Evolutionary conservation across 2,113 vertebrate genomes (phyloP).

Genomic region (Pycnonotus jocosus): DNA sequence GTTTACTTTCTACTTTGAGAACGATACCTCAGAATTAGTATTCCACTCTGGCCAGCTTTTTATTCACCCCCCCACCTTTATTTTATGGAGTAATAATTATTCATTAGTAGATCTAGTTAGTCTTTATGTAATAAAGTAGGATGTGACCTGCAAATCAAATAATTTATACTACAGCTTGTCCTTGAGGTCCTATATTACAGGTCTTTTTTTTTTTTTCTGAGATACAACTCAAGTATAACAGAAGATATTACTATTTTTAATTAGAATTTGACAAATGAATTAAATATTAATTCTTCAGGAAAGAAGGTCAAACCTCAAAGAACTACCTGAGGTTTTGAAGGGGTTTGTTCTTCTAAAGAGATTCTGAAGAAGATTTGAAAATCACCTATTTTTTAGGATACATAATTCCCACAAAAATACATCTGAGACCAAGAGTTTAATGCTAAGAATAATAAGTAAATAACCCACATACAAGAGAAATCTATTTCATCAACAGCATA

Average conservation of each 20-base stretch:
- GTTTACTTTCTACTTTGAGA: conserved; percentile 59
- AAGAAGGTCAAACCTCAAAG: conserved; percentile 36
- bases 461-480: background rate
- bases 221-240: conserved; percentile 9
- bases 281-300: conserved; percentile 53
- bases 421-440: background rate
- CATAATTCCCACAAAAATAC: background rate
- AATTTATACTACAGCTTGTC: conserved; percentile 67
- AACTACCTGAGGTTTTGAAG: background rate
- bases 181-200: conserved; percentile 45
- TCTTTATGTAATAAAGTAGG: conserved; percentile 75
- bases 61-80: conserved; percentile 1
- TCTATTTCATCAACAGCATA: background rate
- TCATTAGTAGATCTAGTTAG: conserved; percentile 76
- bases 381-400: background rate
- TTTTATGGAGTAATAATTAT: conserved; percentile 81
- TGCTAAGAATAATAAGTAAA: background rate
- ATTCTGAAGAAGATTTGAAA: background rate
- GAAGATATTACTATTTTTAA: conserved; percentile 51
- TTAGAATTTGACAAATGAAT: conserved; percentile 56
- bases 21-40: conserved; percentile 63
- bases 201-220: background rate
- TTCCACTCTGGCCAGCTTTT: conserved; percentile 46
- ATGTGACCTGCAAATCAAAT: conserved; percentile 78
- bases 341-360: background rate